These are phyloP conservation scores for Poecilia latipinna DNA, from an alignment of 2,113 vertebrate species.

Conservation along the genomic window DNA sequence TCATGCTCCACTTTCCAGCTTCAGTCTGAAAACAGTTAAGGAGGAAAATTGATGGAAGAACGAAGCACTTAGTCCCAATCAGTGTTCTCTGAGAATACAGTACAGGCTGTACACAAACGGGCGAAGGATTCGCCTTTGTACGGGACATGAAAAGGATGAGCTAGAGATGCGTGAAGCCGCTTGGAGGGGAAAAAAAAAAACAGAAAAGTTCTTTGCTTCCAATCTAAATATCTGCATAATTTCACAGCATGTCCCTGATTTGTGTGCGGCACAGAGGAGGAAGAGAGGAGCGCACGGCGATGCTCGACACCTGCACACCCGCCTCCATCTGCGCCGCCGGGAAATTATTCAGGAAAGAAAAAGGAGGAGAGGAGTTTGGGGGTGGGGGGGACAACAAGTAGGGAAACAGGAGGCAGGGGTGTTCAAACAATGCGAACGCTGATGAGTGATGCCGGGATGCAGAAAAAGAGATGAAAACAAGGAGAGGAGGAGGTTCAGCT, in stretches of 20 bases:
- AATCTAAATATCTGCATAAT: conserved; percentile 42
- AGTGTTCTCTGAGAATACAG: conserved; percentile 33
- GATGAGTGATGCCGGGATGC: conserved; percentile 53
- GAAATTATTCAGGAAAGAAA: conserved; percentile 4
- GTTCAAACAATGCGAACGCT: conserved; percentile 57
- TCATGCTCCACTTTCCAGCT: conserved; percentile 27
- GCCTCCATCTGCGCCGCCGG: background rate
- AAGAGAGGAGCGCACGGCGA: background rate
- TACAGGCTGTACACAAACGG: conserved; percentile 22
- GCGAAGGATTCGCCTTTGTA: conserved; percentile 15
- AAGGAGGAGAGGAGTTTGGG: too few relatives aligned
- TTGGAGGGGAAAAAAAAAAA: background rate
- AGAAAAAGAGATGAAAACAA: conserved; percentile 26
- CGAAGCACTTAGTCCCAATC: conserved; percentile 24
- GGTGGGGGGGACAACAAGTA: conserved; percentile 66
- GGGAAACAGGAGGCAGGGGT: conserved; percentile 51
- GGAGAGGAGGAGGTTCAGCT: conserved; percentile 34
- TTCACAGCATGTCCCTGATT: conserved; percentile 47
- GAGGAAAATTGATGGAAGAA: conserved; percentile 2
- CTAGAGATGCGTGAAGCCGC: conserved; percentile 19
- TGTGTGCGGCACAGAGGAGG: conserved; percentile 28
- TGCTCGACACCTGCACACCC: conserved; percentile 43
- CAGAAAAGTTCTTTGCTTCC: conserved; percentile 19
- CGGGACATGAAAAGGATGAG: conserved; percentile 12
- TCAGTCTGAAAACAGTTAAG: conserved; percentile 15